Evolutionary conservation across 2,888 invertebrate genomes (phyloP), one percentile per base, ranked within the genome.

Genomic region (Calameuta filiformis): DNA sequence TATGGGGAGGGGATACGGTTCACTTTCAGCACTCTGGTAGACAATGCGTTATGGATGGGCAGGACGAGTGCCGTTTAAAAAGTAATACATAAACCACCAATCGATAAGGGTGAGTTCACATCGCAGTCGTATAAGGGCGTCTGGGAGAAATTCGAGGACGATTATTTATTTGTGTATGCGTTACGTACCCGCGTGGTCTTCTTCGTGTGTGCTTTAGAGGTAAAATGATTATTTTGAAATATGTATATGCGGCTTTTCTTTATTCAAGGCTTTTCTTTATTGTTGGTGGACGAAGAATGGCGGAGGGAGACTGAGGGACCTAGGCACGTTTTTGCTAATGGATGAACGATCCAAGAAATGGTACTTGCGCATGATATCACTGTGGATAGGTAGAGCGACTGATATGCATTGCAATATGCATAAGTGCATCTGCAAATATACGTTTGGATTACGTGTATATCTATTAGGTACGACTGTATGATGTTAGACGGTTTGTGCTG

Each of bases 401-500:
- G 83, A 85, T 87, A 87, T 86, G 83, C 83, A 87, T 88, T 85
- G 12, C 4, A 37, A 40, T 6, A 83, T 83, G 82, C 86, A 86
- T 86, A 86, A 85, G 83, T 84, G 84, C 83, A 83, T 82, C 76
- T 82, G 81, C 81, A 77, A 83, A 81, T 75, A n/a, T 23, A 71
- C n/a, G 12, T 71, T n/a, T 23, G 12, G 33, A 30, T 30, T 11
- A 69, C 3, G 11, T 15, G 15, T 6, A 1, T 34, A 3, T 12
- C 33, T 12, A 31, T 34, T 31, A 2, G 31, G 31, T 11, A 31
- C 1, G 11, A 69, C 30, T 35, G 75, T 76, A 33, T 76, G n/a
- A 34, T 34, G 73, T 56, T 30, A 31, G 15, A 73, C 31, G 23
- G 31, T 12, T 34, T 31, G 9, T 71, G 34, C 11, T 23, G 31